Evolutionary conservation across 2,888 invertebrate genomes (phyloP).

Genomic region (Plusia festucae): DNA sequence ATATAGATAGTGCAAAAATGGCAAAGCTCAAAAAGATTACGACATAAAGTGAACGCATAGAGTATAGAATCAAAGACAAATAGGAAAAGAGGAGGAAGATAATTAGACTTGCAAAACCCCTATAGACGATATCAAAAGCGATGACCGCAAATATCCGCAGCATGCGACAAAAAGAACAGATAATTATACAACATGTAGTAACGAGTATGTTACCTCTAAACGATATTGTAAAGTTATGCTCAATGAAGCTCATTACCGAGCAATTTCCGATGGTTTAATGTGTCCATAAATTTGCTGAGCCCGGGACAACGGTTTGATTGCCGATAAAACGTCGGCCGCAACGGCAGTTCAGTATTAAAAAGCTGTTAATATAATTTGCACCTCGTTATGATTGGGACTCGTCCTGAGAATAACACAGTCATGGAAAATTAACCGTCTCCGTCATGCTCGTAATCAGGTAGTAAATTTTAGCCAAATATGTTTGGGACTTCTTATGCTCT

Average conservation of each 20-base stretch:
- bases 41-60: neutral
- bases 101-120: neutral
- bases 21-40: neutral
- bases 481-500: neutral
- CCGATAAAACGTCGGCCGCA: slow-evolving; percentile 76
- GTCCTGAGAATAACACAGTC: slow-evolving; percentile 53
- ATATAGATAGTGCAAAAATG: neutral
- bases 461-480: slow-evolving; percentile 1
- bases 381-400: slow-evolving; percentile 69
- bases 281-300: slow-evolving; percentile 72
- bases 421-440: slow-evolving; percentile 51
- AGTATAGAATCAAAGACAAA: neutral
- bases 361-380: slow-evolving; percentile 78
- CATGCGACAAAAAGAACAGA: slow-evolving; percentile 22
- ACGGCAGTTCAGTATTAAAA: slow-evolving; percentile 74
- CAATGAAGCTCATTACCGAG: slow-evolving; percentile 65
- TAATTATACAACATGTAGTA: slow-evolving; percentile 21
- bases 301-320: slow-evolving; percentile 74
- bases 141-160: neutral
- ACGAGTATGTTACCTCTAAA: slow-evolving; percentile 52
- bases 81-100: slow-evolving; percentile 14
- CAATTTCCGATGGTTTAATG: slow-evolving; percentile 71
- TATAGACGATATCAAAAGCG: neutral
- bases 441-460: slow-evolving; percentile 1
- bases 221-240: slow-evolving; percentile 59